phyloP scores from a whole-genome alignment of 2,888 invertebrate species.

The Scaptomyza reducta region DNA sequence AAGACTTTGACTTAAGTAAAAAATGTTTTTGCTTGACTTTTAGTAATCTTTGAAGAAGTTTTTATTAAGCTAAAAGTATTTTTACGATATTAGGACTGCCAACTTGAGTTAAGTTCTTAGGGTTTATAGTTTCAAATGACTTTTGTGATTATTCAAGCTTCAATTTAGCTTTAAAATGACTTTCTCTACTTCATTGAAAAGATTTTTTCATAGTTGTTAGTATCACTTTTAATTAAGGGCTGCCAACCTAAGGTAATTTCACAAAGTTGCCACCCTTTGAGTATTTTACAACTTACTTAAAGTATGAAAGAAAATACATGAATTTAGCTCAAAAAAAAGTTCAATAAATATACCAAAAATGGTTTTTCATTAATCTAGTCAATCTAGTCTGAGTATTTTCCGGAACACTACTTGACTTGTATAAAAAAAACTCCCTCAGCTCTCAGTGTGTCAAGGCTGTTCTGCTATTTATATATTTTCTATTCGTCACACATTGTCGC shows the following conservation, averaged over 20 bases:
- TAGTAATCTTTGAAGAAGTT: no score
- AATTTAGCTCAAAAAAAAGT: no score
- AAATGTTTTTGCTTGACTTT: no score
- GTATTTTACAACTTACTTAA: no score
- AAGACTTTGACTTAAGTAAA: neutral
- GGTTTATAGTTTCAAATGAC: neutral
- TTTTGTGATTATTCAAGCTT: neutral
- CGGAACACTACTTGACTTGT: neutral
- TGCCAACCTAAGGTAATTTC: neutral
- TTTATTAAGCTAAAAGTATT: no score
- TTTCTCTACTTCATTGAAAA: no score
- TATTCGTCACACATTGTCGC: neutral
- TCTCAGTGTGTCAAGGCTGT: constrained; percentile 17
- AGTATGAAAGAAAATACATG: no score
- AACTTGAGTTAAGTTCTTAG: neutral
- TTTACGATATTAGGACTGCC: neutral
- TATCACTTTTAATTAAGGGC: neutral
- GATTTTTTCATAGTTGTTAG: no score
- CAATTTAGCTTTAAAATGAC: no score
- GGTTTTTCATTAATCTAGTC: neutral
- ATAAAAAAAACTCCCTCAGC: constrained; percentile 36
- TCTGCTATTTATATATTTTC: constrained; percentile 17
- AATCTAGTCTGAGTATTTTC: neutral
- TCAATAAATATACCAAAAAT: no score
- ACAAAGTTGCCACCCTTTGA: no score